These are phyloP conservation scores for Chlorops oryzae DNA, from an alignment of 1,140 invertebrate species.

Conservation along the genomic window DNA sequence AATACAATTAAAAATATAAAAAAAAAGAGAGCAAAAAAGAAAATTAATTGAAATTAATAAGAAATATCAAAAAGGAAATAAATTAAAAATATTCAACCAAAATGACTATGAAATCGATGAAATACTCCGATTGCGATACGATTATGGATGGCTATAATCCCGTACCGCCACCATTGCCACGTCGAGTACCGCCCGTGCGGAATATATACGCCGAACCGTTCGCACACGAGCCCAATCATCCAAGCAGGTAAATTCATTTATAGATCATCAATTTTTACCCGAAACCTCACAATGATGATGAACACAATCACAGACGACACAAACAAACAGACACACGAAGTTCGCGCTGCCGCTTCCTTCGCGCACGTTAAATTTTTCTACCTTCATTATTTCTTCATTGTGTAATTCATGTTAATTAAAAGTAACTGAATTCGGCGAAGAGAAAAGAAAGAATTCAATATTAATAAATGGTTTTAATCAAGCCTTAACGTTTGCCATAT, in stretches of 20 bases:
- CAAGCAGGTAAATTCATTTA: conserved; percentile 41
- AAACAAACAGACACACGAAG: too few relatives aligned
- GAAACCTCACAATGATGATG: background rate
- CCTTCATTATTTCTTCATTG: too few relatives aligned
- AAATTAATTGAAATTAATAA: background rate
- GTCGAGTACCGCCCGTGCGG: conserved; percentile 48
- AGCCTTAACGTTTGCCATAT: too few relatives aligned
- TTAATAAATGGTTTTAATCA: too few relatives aligned
- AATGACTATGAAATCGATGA: conserved; percentile 50
- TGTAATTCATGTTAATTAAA: too few relatives aligned
- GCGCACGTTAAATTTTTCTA: too few relatives aligned
- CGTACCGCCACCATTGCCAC: conserved; percentile 51
- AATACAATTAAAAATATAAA: background rate
- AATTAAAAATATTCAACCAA: conserved; percentile 21
- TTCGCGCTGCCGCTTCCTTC: too few relatives aligned
- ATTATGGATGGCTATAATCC: conserved; percentile 54
- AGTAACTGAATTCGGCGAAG: too few relatives aligned
- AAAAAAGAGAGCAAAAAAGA: background rate
- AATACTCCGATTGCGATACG: conserved; percentile 49
- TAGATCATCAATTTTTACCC: background rate
- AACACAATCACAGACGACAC: too few relatives aligned
- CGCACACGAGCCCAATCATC: conserved; percentile 51
- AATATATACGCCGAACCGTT: conserved; percentile 55
- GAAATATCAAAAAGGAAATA: conserved; percentile 7
- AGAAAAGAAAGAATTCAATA: too few relatives aligned